Evolutionary conservation across 2,888 invertebrate species (phyloP).

Genomic region (Ryuthela nishihirai): DNA sequence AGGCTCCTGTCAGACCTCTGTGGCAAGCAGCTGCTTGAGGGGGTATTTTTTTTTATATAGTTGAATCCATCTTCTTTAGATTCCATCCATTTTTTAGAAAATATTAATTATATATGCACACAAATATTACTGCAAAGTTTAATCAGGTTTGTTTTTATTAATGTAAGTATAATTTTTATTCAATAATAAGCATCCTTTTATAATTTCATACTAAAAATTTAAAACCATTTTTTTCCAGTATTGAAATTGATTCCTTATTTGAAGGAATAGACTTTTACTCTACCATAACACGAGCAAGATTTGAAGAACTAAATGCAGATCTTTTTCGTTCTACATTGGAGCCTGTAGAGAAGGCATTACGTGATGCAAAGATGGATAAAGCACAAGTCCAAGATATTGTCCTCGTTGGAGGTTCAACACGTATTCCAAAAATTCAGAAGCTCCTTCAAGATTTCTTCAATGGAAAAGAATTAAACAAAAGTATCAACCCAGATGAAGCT

Average conservation of each 20-base stretch:
- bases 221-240: slow-evolving; percentile 45
- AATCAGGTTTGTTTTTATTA: no score
- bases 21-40: no score
- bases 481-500: no score
- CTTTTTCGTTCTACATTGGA: slow-evolving; percentile 93
- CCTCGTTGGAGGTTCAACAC: slow-evolving; percentile 81
- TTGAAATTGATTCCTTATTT: slow-evolving; percentile 56
- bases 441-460: slow-evolving; percentile 80
- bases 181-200: no score
- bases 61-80: no score
- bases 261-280: slow-evolving; percentile 95
- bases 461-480: slow-evolving; percentile 92
- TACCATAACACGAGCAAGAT: slow-evolving; percentile 88
- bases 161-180: no score
- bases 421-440: slow-evolving; percentile 97
- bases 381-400: slow-evolving; percentile 71
- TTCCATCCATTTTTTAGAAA: no score
- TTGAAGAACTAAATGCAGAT: slow-evolving; percentile 94
- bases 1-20: no score
- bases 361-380: slow-evolving; percentile 97
- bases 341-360: slow-evolving; percentile 90
- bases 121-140: no score
- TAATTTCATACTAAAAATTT: no score
- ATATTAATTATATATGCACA: no score
- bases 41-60: no score